phyloP scores from a whole-genome alignment of 1,140 invertebrate species.

The Drosophila biarmipes region DNA sequence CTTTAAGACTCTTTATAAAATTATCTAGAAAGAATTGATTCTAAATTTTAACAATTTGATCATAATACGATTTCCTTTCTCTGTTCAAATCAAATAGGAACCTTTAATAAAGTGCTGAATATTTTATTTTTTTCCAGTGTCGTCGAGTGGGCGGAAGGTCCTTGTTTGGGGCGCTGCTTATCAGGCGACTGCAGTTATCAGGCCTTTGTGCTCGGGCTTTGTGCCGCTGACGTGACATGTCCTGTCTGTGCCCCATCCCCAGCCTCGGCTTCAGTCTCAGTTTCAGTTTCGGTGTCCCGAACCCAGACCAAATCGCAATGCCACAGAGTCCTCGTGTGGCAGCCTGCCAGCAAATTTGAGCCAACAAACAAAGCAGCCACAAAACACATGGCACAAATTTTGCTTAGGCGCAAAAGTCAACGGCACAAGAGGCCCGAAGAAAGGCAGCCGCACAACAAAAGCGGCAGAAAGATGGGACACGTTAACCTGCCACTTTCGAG shows the following conservation, averaged over 20 bases:
- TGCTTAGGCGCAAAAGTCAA: slow-evolving; percentile 51
- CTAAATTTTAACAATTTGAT: too few species aligned
- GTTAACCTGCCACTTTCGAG: slow-evolving; percentile 3
- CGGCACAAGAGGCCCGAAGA: slow-evolving; percentile 47
- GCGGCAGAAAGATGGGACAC: slow-evolving; percentile 38
- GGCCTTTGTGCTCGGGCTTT: slow-evolving; percentile 59
- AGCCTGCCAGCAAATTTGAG: slow-evolving; percentile 55
- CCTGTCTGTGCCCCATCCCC: slow-evolving; percentile 41
- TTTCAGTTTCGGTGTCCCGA: slow-evolving; percentile 16
- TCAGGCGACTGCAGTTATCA: slow-evolving; percentile 78
- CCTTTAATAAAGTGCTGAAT: background rate
- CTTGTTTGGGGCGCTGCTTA: slow-evolving; percentile 44
- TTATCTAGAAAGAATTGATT: too few species aligned
- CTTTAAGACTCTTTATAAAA: too few species aligned
- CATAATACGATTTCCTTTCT: too few species aligned
- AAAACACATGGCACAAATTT: slow-evolving; percentile 59
- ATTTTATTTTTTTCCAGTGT: slow-evolving; percentile 15
- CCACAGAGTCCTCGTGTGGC: slow-evolving; percentile 47
- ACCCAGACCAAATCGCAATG: slow-evolving; percentile 14
- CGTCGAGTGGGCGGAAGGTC: slow-evolving; percentile 3
- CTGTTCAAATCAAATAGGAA: too few species aligned
- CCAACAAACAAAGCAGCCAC: slow-evolving; percentile 42
- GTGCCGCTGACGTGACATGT: slow-evolving; percentile 79
- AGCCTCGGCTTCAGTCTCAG: slow-evolving; percentile 16
- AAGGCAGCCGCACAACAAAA: slow-evolving; percentile 38